Conservation (phyloP, 2,113 vertebrate species). For the zebrafish (Danio rerio) region GRCz12tu NC_133184.1:43879001-43879500, state of each 20-base stretch:
- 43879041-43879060: too few species aligned
- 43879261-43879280: not conserved
- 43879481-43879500: not conserved
- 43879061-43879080: too few species aligned
- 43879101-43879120: too few species aligned
- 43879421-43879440: not conserved
- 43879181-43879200: too few species aligned
- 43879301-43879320: not conserved
- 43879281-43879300: not conserved
- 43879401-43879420: not conserved
- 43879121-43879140: too few species aligned
- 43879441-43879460: conserved; percentile 42
- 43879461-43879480: conserved; percentile 12
- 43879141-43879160: too few species aligned
- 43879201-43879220: not conserved
- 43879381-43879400: conserved; percentile 19
- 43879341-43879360: conserved; percentile 12
- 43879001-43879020: too few species aligned
- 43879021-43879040: too few species aligned
- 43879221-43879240: not conserved
- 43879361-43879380: conserved; percentile 7
- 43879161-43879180: too few species aligned
- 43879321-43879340: not conserved
- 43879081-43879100: too few species aligned
- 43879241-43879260: not conserved